A percentile compares a stretch with the other conserved stretches of the same genome.
phyloP scores from a whole-genome alignment of 2,113 vertebrate species.

The Merops nubicus region DNA sequence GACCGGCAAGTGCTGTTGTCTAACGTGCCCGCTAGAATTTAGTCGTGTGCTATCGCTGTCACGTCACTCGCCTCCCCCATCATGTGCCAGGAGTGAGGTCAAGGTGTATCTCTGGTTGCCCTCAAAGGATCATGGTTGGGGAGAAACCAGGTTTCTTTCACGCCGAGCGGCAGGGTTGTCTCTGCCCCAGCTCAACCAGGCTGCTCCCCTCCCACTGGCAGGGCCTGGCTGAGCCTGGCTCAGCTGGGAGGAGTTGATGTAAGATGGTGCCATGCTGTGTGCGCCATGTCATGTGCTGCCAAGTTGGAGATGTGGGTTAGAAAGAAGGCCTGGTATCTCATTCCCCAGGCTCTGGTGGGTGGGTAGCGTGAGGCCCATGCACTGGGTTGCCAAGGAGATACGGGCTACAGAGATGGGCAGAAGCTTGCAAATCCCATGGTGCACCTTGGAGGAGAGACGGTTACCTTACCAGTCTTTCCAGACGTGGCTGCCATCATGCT shows the following conservation, averaged over 20 bases:
- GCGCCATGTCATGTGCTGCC: slow-evolving; percentile 71
- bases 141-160: slow-evolving; percentile 20
- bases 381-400: slow-evolving; percentile 70
- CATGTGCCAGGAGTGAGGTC: slow-evolving; percentile 68
- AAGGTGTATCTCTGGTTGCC: slow-evolving; percentile 55
- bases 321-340: slow-evolving; percentile 70
- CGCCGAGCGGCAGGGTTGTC: neutral
- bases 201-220: neutral
- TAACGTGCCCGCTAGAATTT: slow-evolving; percentile 64
- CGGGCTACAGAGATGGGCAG: slow-evolving; percentile 61
- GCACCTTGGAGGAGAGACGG: slow-evolving; percentile 68
- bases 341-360: slow-evolving; percentile 70
- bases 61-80: slow-evolving; percentile 53
- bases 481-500: slow-evolving; percentile 69
- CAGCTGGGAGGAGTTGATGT: slow-evolving; percentile 36
- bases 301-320: slow-evolving; percentile 74
- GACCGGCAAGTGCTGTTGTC: slow-evolving; percentile 62
- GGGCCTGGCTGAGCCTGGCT: slow-evolving; percentile 38
- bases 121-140: neutral
- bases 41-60: slow-evolving; percentile 29
- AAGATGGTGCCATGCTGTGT: slow-evolving; percentile 73
- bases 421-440: slow-evolving; percentile 72
- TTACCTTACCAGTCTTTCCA: slow-evolving; percentile 74
- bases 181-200: neutral
- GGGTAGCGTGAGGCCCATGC: slow-evolving; percentile 77